Percentiles rank a stretch among this genome's conserved stretches.
Evolutionary conservation across 2,113 vertebrate genomes (phyloP).

Genomic region (Sapayoa aenigma): DNA sequence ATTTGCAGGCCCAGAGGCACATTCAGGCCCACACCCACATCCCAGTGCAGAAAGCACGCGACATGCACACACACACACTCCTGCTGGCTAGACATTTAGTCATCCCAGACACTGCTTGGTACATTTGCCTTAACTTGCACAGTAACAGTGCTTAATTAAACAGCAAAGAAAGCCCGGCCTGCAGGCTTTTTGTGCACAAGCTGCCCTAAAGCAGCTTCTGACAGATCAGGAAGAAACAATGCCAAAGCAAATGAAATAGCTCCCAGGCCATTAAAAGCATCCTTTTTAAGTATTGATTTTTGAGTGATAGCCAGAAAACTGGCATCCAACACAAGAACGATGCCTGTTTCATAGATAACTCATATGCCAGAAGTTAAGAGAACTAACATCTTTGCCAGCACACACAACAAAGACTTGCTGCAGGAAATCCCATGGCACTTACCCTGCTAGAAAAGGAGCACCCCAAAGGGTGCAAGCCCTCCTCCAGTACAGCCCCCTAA

Average conservation of each 20-base stretch:
- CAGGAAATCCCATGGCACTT: neutral
- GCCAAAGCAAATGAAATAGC: neutral
- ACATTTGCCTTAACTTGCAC: constrained; percentile 54
- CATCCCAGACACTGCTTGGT: neutral
- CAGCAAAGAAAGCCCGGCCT: constrained; percentile 21
- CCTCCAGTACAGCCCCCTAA: neutral
- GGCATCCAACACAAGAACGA: neutral
- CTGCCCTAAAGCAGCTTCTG: neutral
- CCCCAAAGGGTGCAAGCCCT: neutral
- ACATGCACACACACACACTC: neutral
- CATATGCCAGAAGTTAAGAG: neutral
- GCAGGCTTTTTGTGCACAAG: constrained; percentile 22
- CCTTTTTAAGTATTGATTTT: neutral
- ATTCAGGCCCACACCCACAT: neutral
- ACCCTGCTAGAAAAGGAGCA: neutral
- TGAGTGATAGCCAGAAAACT: neutral
- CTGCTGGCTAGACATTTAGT: constrained; percentile 34
- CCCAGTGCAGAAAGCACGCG: neutral
- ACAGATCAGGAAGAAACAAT: neutral
- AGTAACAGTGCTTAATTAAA: constrained; percentile 44
- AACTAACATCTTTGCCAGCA: neutral
- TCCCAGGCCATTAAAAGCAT: neutral
- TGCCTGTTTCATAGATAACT: neutral
- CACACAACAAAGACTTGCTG: neutral
- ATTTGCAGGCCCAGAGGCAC: neutral